Evolutionary conservation across 37 sponge, comb jelly and placozoan genomes (phyloP).

Genomic region (Halichondria panicea): DNA sequence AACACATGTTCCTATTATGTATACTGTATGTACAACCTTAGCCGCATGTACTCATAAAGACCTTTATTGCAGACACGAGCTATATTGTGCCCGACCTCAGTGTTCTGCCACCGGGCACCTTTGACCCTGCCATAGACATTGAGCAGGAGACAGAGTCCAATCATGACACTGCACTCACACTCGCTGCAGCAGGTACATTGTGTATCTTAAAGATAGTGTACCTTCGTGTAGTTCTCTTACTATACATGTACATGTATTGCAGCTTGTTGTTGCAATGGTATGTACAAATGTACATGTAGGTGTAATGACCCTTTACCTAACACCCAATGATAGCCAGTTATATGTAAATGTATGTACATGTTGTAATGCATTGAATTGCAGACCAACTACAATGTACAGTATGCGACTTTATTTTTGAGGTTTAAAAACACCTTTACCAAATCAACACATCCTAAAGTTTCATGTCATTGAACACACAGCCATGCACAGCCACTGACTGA

Average conservation of each 20-base stretch:
- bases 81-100: conserved; percentile 31
- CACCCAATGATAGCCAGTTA: not conserved
- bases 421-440: no score
- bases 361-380: no score
- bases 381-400: no score
- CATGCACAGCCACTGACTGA: no score
- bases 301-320: not conserved
- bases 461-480: no score
- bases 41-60: no score
- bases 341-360: not conserved
- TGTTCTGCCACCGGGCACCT: conserved; percentile 49
- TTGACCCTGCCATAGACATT: conserved; percentile 74
- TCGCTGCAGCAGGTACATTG: conserved; percentile 60
- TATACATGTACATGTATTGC: not conserved
- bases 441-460: no score
- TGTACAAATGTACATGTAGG: not conserved
- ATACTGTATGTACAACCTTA: not conserved
- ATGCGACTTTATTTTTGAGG: no score
- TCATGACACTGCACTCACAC: conserved; percentile 92
- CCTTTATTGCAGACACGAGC: conserved; percentile 25
- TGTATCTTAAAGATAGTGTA: not conserved
- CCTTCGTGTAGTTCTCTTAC: not conserved
- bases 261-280: not conserved
- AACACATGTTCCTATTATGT: not conserved
- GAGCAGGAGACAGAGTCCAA: conserved; percentile 85